Evolutionary conservation across 30 jellyfish, hydroid and myxozoan genomes (phyloP).

Genomic region (Aurelia coerulea): DNA sequence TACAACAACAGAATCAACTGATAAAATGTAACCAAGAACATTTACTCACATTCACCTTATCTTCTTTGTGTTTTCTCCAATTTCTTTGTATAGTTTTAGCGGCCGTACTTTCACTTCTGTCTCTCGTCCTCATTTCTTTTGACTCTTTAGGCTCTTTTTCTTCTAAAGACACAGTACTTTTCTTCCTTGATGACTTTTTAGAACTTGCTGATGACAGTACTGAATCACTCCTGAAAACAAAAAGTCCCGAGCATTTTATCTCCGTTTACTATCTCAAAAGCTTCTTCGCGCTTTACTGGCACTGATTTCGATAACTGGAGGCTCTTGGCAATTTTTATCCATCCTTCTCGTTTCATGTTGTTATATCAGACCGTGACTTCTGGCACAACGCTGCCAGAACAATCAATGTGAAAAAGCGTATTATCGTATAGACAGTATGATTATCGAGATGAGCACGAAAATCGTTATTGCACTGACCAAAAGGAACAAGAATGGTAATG

Average conservation of each 20-base stretch:
- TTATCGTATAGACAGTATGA: too few relatives aligned
- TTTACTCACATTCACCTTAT: background rate
- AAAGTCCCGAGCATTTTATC: background rate
- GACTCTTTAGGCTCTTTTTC: slow-evolving; percentile 6
- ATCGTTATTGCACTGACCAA: too few relatives aligned
- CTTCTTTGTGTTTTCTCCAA: slow-evolving; percentile 70
- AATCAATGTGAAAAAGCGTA: too few relatives aligned
- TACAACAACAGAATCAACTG: too few relatives aligned
- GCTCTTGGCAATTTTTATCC: too few relatives aligned
- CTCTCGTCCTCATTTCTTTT: slow-evolving; percentile 10
- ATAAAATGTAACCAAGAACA: too few relatives aligned
- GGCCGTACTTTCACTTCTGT: slow-evolving; percentile 55
- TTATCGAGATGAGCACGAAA: too few relatives aligned
- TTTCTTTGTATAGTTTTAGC: slow-evolving; percentile 78
- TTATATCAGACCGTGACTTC: too few relatives aligned
- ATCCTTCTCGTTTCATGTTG: too few relatives aligned
- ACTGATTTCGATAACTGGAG: too few relatives aligned
- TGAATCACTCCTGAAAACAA: slow-evolving; percentile 43
- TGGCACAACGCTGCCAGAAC: too few relatives aligned
- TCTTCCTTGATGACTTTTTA: slow-evolving; percentile 44
- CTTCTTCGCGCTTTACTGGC: background rate
- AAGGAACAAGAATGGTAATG: too few relatives aligned
- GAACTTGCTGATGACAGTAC: slow-evolving; percentile 32
- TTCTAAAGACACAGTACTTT: slow-evolving; percentile 15
- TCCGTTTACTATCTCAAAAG: background rate